Base-by-base conservation (phyloP, 1,140 invertebrate genomes). In the Heliconius himera region DNA sequence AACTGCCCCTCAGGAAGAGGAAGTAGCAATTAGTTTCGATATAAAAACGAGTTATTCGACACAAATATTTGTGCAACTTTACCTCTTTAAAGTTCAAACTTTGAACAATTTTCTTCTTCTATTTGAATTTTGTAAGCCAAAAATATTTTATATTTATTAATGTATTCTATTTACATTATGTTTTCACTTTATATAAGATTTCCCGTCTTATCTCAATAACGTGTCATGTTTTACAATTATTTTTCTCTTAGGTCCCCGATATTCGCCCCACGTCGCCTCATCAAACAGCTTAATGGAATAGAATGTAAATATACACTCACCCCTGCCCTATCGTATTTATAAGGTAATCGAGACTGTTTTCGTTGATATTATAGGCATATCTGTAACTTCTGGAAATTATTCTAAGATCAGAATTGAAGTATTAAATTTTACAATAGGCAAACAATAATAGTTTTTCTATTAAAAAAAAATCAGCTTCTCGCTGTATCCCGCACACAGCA, bases 281-380 rank as follows among this genome's bases (percentile, higher is more conserved):
- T 83, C 83, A 79, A 79, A 78, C 78, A 72, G 76, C 41, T 82
- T 79, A 86, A 86, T 84, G 81, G 81, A 76, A 81, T 72, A 83
- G 80, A 84, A 84, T 70, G 80, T 82, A 84, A 82, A 83, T 82
- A 83, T 76, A 79, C 73, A 71, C 66, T 33, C 38, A 77, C 70
- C 80, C 22, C 22, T 60, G 22, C n/a, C 22, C 22, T 26, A n/a
- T 60, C 56, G 38, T 46, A 77, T 81, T 78, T 72, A 70, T 66
- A 36, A 22, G 49, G 41, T 54, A 73, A 75, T 54, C 16, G 76
- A 76, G n/a, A 29, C 22, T 16, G n/a, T 29, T 66, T 66, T 66
- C n/a, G 54, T n/a, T 8, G 20, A 56, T 22, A 11, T 56, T 56
- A 56, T 11, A 56, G n/a, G 9, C 8, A 56, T 51, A 51, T 51